Conservation (phyloP, 2,797 vertebrate genomes). For the Alauda arvensis region DNA sequence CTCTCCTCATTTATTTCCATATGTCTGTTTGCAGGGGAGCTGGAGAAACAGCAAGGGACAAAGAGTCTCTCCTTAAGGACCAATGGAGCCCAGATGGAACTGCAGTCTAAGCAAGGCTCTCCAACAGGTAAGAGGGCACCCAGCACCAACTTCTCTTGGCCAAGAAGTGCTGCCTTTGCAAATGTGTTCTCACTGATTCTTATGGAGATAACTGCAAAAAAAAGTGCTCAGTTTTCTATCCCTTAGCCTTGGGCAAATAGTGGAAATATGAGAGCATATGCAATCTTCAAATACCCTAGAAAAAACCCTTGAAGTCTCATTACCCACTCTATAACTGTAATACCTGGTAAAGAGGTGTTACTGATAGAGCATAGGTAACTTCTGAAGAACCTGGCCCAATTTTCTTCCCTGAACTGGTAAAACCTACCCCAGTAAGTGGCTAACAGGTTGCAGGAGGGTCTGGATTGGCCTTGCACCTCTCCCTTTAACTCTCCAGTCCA, state of each 20-base stretch:
- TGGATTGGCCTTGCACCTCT: neutral
- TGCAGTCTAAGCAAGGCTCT: conserved; percentile 81
- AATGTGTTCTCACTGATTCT: neutral
- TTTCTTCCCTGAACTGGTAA: neutral
- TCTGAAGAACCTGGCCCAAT: neutral
- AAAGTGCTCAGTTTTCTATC: neutral
- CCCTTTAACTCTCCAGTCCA: neutral
- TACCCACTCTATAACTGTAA: neutral
- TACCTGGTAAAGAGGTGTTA: neutral
- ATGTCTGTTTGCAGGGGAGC: conserved; percentile 80
- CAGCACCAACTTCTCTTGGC: neutral
- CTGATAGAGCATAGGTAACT: neutral
- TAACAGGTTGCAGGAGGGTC: neutral
- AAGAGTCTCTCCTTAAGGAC: conserved; percentile 84
- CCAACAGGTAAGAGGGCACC: conserved; percentile 71
- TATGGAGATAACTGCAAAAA: neutral
- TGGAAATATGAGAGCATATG: neutral
- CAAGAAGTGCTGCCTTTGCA: neutral
- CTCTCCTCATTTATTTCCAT: neutral
- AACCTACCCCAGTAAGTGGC: neutral
- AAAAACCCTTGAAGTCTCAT: neutral
- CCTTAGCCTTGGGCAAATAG: neutral
- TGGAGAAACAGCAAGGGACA: conserved; percentile 91
- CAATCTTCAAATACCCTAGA: neutral
- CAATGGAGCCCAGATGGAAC: conserved; percentile 86